Conservation (phyloP, 1,140 invertebrate species). For the Lepidurus packardi region DNA sequence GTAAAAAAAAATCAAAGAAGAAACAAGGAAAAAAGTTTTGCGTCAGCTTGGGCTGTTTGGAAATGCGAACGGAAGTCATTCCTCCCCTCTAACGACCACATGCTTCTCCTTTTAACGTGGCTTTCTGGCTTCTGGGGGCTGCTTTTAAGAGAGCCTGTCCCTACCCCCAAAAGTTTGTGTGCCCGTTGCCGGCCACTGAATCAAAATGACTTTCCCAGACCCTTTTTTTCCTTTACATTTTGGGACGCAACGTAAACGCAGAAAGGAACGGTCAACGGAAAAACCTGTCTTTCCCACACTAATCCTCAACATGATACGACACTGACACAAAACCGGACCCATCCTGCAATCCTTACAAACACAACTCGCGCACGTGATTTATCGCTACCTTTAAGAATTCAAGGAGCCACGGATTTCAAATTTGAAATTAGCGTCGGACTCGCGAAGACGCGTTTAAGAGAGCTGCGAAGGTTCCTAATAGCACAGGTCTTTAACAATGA, state of each 20-base stretch:
- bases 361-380: not conserved
- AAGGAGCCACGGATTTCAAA: too few species aligned
- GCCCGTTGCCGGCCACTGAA: not conserved
- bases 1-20: not conserved
- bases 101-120: not conserved
- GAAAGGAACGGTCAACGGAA: not conserved
- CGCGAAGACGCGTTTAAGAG: too few species aligned
- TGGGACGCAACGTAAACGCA: not conserved
- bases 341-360: not conserved
- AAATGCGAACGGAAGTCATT: not conserved
- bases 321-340: not conserved
- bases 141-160: too few species aligned
- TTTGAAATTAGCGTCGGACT: too few species aligned
- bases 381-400: too few species aligned
- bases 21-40: too few species aligned
- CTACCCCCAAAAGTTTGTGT: too few species aligned
- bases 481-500: too few species aligned
- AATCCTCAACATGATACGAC: too few species aligned
- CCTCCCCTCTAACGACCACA: not conserved
- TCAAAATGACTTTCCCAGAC: slow-evolving; percentile 5
- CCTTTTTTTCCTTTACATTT: not conserved
- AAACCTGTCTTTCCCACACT: not conserved
- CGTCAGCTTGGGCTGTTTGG: not conserved
- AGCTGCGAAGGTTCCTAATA: too few species aligned
- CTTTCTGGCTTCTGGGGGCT: not conserved